phyloP scores from a whole-genome alignment of 2,888 invertebrate species.

The Adelognathus sp. region DNA sequence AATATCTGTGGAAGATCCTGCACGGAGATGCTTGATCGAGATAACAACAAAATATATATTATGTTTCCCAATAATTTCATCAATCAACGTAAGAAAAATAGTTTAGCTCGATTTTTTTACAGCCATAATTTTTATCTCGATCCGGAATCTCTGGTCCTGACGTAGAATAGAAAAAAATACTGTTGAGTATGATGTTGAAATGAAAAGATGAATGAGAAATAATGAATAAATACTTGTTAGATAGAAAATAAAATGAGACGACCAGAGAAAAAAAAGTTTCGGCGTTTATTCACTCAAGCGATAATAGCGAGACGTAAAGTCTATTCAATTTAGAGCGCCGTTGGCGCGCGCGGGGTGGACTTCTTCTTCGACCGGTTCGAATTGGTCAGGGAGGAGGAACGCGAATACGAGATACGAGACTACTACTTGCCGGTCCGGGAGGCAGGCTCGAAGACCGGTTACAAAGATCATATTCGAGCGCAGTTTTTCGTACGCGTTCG shows the following conservation, averaged over 20 bases:
- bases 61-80: background rate
- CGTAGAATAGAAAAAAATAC: background rate
- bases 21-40: constrained; percentile 8
- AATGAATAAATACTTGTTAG: constrained; percentile 50
- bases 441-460: background rate
- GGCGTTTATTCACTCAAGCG: background rate
- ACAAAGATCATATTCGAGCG: no score
- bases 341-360: background rate
- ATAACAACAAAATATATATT: background rate
- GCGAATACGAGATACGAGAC: background rate
- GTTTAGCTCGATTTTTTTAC: background rate
- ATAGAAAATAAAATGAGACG: constrained; percentile 36
- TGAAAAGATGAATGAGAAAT: no score
- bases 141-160: background rate
- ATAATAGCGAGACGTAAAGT: background rate
- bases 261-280: background rate
- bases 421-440: no score
- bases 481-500: background rate
- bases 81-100: background rate
- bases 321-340: no score
- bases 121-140: background rate
- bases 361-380: background rate
- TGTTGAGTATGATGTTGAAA: constrained; percentile 49
- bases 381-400: background rate
- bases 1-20: constrained; percentile 14